phyloP scores from a whole-genome alignment of 1,140 invertebrate genomes.

The Drosophila ironensis region DNA sequence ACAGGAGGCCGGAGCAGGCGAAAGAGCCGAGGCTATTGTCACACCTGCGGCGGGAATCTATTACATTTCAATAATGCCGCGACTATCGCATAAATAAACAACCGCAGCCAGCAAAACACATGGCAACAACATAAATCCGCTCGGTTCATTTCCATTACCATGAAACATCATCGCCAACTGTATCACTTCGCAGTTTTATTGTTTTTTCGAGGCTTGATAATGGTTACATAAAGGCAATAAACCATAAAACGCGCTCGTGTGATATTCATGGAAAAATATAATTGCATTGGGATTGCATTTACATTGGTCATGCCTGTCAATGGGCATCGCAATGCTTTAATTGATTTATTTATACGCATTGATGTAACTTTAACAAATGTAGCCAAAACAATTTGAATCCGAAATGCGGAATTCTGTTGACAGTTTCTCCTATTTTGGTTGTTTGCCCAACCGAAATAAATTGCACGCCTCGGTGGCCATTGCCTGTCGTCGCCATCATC shows the following conservation, averaged over 20 bases:
- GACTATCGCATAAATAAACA: conserved; percentile 66
- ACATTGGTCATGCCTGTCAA: not conserved
- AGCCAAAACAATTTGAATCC: conserved; percentile 12
- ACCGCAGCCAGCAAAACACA: conserved; percentile 53
- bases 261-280: conserved; percentile 22
- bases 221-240: conserved; percentile 39
- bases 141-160: conserved; percentile 43
- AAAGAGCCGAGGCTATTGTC: conserved; percentile 21
- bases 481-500: conserved; percentile 22
- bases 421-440: conserved; percentile 35
- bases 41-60: conserved; percentile 68
- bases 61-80: conserved; percentile 74
- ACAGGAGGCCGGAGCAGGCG: not conserved
- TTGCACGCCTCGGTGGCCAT: conserved; percentile 44
- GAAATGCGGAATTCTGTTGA: conserved; percentile 44
- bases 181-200: not conserved
- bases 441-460: conserved; percentile 58
- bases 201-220: conserved; percentile 8
- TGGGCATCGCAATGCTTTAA: conserved; percentile 19
- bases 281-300: conserved; percentile 7
- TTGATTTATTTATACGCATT: conserved; percentile 42
- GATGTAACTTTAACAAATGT: conserved; percentile 27
- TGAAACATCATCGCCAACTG: conserved; percentile 39
- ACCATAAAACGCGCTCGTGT: conserved; percentile 11
- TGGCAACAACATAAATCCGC: conserved; percentile 40